A percentile compares a stretch with the other conserved stretches of the same genome.
Evolutionary conservation across 2,888 invertebrate species (phyloP).

Genomic region (Aspidiotus destructor): DNA sequence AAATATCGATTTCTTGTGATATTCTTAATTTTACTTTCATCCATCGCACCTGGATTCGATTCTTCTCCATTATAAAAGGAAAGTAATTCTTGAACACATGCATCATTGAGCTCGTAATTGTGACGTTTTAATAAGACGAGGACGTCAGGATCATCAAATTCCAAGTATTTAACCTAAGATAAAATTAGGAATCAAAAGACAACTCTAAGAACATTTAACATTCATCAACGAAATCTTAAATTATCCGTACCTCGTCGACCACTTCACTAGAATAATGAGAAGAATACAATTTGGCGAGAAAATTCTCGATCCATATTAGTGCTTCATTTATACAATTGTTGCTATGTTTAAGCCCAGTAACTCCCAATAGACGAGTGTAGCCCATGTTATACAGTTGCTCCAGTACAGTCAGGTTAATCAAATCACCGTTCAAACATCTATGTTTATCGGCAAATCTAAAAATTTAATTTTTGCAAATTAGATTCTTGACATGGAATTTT

Average conservation of each 20-base stretch:
- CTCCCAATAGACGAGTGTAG: conserved; percentile 50
- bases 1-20: no score
- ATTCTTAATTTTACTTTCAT: no score
- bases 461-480: conserved; percentile 3
- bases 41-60: not conserved
- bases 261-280: conserved; percentile 12
- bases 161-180: conserved; percentile 12
- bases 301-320: conserved; percentile 53
- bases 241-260: conserved; percentile 11
- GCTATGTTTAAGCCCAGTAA: conserved; percentile 53
- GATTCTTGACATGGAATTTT: not conserved
- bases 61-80: not conserved
- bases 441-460: conserved; percentile 38
- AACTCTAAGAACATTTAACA: not conserved
- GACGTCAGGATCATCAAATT: not conserved
- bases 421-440: conserved; percentile 51
- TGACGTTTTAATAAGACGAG: not conserved
- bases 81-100: conserved; percentile 3
- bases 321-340: conserved; percentile 62
- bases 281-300: conserved; percentile 41
- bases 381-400: conserved; percentile 59
- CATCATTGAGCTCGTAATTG: conserved; percentile 10
- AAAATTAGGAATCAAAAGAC: not conserved
- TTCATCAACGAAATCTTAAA: not conserved
- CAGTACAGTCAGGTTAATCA: conserved; percentile 46